These are phyloP conservation scores for Camponotus vicinus DNA, from an alignment of 1,140 invertebrate genomes.

Conservation along the genomic window DNA sequence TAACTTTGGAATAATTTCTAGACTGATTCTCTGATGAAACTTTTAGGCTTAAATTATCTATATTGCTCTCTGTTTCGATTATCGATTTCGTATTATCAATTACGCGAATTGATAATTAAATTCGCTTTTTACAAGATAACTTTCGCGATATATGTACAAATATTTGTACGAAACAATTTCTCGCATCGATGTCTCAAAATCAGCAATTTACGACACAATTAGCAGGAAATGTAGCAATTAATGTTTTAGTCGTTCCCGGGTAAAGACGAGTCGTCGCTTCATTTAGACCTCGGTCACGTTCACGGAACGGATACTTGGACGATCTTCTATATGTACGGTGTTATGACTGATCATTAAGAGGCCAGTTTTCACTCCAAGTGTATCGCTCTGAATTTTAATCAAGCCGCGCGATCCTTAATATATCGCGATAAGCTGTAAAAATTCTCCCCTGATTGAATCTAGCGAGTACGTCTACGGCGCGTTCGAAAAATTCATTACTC, in stretches of 20 bases:
- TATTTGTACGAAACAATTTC: not conserved
- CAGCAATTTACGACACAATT: not conserved
- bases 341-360: constrained; percentile 68
- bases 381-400: constrained; percentile 74
- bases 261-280: constrained; percentile 39
- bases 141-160: not conserved
- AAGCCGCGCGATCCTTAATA: constrained; percentile 31
- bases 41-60: constrained; percentile 21
- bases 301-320: constrained; percentile 35
- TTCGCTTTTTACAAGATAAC: not conserved
- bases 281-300: constrained; percentile 70
- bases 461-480: not conserved
- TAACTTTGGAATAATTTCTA: constrained; percentile 27
- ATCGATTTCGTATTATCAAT: not conserved
- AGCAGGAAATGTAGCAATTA: not conserved
- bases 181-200: not conserved
- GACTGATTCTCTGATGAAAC: not conserved
- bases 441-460: not conserved
- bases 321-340: constrained; percentile 61
- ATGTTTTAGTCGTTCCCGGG: not conserved
- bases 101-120: not conserved
- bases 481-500: constrained; percentile 53
- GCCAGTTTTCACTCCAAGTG: constrained; percentile 61
- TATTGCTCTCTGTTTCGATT: not conserved
- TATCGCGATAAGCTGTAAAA: not conserved